Percentiles rank a stretch among this genome's conserved stretches.
Conservation (phyloP, 2,113 vertebrate species). For the Pygoscelis antarcticus region DNA sequence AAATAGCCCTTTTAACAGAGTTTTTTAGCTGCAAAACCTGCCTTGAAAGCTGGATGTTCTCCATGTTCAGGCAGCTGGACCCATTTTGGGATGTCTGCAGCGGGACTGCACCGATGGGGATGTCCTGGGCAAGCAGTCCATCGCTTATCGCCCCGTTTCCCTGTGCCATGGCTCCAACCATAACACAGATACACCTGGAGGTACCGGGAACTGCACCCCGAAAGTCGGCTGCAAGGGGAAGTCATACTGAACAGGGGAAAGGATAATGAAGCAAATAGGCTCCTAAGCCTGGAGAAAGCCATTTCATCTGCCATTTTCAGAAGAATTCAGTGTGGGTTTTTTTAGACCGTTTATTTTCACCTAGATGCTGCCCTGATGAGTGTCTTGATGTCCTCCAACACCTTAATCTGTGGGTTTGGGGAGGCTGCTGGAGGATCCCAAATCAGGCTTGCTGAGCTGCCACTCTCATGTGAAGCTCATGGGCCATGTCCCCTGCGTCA, state of each 20-base stretch:
- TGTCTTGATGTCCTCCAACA: background rate
- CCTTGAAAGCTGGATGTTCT: background rate
- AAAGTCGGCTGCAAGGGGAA: background rate
- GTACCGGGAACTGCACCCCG: background rate
- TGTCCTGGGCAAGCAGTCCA: background rate
- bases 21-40: background rate
- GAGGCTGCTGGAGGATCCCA: background rate
- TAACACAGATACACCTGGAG: background rate
- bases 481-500: background rate
- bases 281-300: background rate
- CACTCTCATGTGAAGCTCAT: background rate
- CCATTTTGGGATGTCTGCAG: background rate
- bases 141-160: fast-evolving
- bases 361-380: background rate
- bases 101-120: background rate
- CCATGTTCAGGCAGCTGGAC: too few relatives aligned
- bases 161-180: background rate
- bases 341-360: background rate
- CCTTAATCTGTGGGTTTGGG: background rate
- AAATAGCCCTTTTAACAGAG: background rate
- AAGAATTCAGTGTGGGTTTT: background rate
- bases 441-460: background rate
- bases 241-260: background rate
- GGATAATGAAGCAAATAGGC: background rate
- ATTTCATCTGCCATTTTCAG: background rate